A percentile compares a stretch with the other conserved stretches of the same genome.
phyloP scores from a whole-genome alignment of 2,113 vertebrate species.

The Pogona vitticeps region DNA sequence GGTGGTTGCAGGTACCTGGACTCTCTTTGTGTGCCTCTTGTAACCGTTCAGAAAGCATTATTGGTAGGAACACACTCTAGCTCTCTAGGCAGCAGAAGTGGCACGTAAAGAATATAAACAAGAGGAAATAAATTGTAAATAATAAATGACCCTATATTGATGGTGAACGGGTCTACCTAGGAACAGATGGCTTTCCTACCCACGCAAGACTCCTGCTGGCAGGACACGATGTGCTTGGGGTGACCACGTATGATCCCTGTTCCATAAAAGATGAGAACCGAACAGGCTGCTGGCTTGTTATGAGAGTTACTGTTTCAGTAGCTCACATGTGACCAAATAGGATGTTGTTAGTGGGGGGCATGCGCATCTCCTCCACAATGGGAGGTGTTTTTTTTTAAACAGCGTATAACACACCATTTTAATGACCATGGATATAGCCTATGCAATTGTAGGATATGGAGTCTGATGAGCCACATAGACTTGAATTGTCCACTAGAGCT shows the following conservation, averaged over 20 bases:
- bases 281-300: not conserved
- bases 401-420: no score
- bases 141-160: not conserved
- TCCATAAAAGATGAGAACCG: not conserved
- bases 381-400: no score
- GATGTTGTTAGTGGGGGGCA: not conserved
- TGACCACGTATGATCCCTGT: not conserved
- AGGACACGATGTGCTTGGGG: no score
- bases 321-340: not conserved
- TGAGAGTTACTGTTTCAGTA: not conserved
- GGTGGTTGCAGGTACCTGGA: no score
- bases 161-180: not conserved
- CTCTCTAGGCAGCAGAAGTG: not conserved
- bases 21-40: not conserved
- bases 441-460: no score
- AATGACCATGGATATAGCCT: no score
- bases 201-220: not conserved
- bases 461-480: no score
- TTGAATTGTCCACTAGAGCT: no score
- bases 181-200: not conserved
- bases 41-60: not conserved
- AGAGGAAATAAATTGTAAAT: not conserved
- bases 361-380: no score
- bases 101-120: not conserved
- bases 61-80: not conserved